Evolutionary conservation across 2,888 invertebrate genomes (phyloP).

Genomic region (Caenorhabditis macrosperma): DNA sequence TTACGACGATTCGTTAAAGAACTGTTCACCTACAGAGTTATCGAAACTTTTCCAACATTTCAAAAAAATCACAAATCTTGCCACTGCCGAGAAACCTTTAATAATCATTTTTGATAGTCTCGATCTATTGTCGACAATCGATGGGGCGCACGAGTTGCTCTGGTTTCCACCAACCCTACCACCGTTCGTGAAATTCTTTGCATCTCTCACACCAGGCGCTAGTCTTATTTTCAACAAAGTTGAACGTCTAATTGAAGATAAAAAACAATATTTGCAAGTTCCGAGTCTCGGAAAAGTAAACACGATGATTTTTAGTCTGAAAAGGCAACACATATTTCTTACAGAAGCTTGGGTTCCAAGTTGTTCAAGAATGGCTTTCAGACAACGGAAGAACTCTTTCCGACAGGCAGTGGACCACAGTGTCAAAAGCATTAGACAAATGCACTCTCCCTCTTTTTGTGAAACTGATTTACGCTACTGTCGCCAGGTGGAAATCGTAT

Average conservation of each 20-base stretch:
- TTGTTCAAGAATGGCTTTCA: constrained; percentile 91
- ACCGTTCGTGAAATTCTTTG: constrained; percentile 75
- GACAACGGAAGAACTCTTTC: constrained; percentile 90
- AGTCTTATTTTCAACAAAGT: constrained; percentile 70
- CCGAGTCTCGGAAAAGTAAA: constrained; percentile 85
- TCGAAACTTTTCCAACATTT: constrained; percentile 96
- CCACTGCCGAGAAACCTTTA: constrained; percentile 89
- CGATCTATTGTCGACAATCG: constrained; percentile 94
- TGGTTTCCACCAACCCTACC: constrained; percentile 94
- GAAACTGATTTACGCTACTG: constrained; percentile 96
- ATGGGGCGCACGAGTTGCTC: constrained; percentile 94
- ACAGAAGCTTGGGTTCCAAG: constrained; percentile 93
- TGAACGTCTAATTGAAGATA: constrained; percentile 87
- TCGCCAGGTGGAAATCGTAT: constrained; percentile 93
- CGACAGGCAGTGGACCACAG: constrained; percentile 82
- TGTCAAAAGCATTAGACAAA: constrained; percentile 75
- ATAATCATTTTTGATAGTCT: constrained; percentile 95
- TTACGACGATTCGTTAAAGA: constrained; percentile 85
- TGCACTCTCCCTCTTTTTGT: constrained; percentile 94
- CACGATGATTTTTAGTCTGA: too few species aligned
- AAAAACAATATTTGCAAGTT: constrained; percentile 92
- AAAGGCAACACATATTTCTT: constrained; percentile 80
- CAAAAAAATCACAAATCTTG: constrained; percentile 91
- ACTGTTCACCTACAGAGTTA: constrained; percentile 94
- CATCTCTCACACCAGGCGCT: constrained; percentile 73